Percentiles rank a stretch among this genome's conserved stretches.
Evolutionary conservation across 2,113 vertebrate species (phyloP).

Genomic region (Phylloscopus trochiloides): DNA sequence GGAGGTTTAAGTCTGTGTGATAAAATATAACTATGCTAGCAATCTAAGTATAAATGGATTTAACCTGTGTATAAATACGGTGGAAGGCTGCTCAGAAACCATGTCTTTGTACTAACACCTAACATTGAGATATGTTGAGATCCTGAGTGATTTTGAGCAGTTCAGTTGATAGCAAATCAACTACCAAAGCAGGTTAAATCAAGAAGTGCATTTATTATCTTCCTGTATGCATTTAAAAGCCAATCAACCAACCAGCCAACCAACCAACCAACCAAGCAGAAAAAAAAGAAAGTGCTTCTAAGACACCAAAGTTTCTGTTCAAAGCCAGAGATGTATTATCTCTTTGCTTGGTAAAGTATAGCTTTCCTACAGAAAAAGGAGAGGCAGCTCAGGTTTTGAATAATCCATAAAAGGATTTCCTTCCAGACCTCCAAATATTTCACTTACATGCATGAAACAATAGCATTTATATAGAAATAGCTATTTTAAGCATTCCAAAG

Average conservation of each 20-base stretch:
- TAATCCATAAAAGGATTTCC: not conserved
- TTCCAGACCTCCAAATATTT: not conserved
- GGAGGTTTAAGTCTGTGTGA: not conserved
- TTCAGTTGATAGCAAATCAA: not conserved
- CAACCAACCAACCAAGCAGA: not conserved
- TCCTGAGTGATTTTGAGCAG: not conserved
- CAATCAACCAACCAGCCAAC: fast-evolving
- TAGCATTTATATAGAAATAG: not conserved
- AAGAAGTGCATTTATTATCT: not conserved
- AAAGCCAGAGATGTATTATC: not conserved
- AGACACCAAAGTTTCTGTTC: not conserved
- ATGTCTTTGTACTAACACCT: not conserved
- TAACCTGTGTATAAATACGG: not conserved
- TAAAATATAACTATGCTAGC: not conserved
- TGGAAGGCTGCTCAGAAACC: not conserved
- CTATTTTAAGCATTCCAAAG: not conserved
- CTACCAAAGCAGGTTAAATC: not conserved
- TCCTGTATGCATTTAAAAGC: not conserved
- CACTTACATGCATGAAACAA: not conserved
- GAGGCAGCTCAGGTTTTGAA: not conserved
- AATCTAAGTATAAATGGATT: not conserved
- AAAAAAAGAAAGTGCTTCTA: not conserved
- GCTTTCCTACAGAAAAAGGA: not conserved
- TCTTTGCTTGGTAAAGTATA: not conserved
- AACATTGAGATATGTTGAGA: not conserved